phyloP scores from a whole-genome alignment of 1,140 invertebrate species.

The Drosophila quadrilineata region DNA sequence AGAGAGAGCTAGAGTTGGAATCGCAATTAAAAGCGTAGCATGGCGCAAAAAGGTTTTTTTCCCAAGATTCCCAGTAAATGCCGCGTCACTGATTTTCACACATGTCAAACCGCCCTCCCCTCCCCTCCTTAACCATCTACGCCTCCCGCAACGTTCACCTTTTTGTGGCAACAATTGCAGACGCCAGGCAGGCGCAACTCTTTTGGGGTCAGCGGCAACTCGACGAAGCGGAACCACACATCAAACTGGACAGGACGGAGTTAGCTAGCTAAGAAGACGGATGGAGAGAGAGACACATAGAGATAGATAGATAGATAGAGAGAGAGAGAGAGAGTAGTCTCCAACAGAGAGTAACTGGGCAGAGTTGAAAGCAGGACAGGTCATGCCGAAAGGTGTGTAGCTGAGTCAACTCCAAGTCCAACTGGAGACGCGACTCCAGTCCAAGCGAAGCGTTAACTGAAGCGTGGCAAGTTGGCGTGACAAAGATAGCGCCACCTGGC shows the following conservation, averaged over 20 bases:
- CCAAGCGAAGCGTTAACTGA: conserved; percentile 49
- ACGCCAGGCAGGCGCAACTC: neutral
- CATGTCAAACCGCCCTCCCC: neutral
- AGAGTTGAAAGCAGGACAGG: conserved; percentile 23
- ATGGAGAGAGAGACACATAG: neutral
- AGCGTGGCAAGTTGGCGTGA: conserved; percentile 47
- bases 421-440: neutral
- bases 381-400: conserved; percentile 44
- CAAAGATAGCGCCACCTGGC: neutral
- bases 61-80: conserved; percentile 60
- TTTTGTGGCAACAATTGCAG: too few relatives aligned
- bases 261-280: too few relatives aligned
- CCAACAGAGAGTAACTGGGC: too few relatives aligned
- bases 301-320: too few relatives aligned
- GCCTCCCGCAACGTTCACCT: neutral
- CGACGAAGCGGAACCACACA: conserved; percentile 71
- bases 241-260: conserved; percentile 64
- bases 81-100: conserved; percentile 74
- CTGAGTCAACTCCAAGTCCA: conserved; percentile 21
- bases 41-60: conserved; percentile 56
- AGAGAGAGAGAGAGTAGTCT: too few relatives aligned
- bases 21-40: conserved; percentile 63
- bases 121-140: too few relatives aligned
- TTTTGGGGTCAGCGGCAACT: conserved; percentile 35
- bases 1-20: too few relatives aligned